These are phyloP conservation scores for Cyanistes caeruleus DNA, from an alignment of 2,113 vertebrate species.

Conservation along the genomic window DNA sequence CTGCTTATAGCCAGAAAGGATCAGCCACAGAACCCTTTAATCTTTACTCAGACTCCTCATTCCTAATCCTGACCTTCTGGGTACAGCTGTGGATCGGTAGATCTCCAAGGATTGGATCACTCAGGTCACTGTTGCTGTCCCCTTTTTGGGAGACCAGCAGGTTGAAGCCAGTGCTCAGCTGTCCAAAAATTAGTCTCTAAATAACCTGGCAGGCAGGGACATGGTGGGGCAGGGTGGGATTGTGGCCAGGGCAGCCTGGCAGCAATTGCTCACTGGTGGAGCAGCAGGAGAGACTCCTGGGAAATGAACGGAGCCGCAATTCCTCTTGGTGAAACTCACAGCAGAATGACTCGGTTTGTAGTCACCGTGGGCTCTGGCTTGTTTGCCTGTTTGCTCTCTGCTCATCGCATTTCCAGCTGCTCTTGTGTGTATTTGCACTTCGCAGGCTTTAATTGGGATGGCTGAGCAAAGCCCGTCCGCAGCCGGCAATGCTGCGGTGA, in stretches of 20 bases:
- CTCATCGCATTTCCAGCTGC: not conserved
- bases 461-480: not conserved
- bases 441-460: not conserved
- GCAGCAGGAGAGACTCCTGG: not conserved
- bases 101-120: not conserved
- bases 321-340: not conserved
- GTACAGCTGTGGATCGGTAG: not conserved
- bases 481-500: not conserved
- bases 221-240: not conserved
- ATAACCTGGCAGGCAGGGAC: not conserved
- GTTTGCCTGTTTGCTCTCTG: conserved; percentile 26
- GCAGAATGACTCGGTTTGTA: not conserved
- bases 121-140: not conserved
- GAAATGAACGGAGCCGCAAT: rapidly evolving
- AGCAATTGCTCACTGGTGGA: not conserved
- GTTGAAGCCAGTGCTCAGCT: not conserved
- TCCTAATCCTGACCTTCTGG: not conserved
- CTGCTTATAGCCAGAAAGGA: not conserved
- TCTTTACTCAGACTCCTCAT: not conserved
- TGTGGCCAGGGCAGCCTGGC: not conserved
- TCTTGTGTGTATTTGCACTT: conserved; percentile 13
- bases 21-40: not conserved
- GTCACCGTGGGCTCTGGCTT: not conserved
- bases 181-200: not conserved
- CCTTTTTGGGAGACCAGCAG: not conserved